Percentiles rank a stretch among this genome's conserved stretches.
Evolutionary conservation across 2,888 invertebrate species (phyloP).

Genomic region (Carabus problematicus): DNA sequence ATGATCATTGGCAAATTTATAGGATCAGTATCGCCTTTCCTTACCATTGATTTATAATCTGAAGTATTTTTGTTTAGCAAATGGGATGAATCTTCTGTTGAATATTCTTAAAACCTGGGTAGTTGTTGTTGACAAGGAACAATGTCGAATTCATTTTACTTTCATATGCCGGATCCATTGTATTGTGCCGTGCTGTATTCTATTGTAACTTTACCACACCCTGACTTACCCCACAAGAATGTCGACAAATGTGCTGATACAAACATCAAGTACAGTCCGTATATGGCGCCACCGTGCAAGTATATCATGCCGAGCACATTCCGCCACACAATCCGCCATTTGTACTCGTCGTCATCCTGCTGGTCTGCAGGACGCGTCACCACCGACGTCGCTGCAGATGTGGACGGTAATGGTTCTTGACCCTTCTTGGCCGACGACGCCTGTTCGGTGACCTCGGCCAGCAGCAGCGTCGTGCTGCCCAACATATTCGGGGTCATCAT

Average conservation of each 20-base stretch:
- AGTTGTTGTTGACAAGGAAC: too few relatives aligned
- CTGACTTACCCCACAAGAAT: conserved; percentile 63
- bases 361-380: not conserved
- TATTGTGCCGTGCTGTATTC: too few relatives aligned
- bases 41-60: too few relatives aligned
- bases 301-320: conserved; percentile 77
- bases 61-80: too few relatives aligned
- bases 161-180: too few relatives aligned
- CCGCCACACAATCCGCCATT: conserved; percentile 79
- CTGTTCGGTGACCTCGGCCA: conserved; percentile 36
- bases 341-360: conserved; percentile 48
- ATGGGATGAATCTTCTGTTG: too few relatives aligned
- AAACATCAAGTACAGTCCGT: conserved; percentile 67
- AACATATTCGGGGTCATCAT: conserved; percentile 39
- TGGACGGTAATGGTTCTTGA: conserved; percentile 14
- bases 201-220: too few relatives aligned
- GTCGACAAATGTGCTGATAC: conserved; percentile 62
- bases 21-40: too few relatives aligned
- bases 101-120: too few relatives aligned
- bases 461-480: conserved; percentile 26
- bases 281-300: conserved; percentile 71
- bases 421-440: not conserved
- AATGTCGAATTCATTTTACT: too few relatives aligned
- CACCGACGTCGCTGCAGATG: conserved; percentile 1
- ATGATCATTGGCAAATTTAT: too few relatives aligned